Base-by-base conservation (phyloP, 2,113 vertebrate species). In the Cinclus mexicanus region DNA sequence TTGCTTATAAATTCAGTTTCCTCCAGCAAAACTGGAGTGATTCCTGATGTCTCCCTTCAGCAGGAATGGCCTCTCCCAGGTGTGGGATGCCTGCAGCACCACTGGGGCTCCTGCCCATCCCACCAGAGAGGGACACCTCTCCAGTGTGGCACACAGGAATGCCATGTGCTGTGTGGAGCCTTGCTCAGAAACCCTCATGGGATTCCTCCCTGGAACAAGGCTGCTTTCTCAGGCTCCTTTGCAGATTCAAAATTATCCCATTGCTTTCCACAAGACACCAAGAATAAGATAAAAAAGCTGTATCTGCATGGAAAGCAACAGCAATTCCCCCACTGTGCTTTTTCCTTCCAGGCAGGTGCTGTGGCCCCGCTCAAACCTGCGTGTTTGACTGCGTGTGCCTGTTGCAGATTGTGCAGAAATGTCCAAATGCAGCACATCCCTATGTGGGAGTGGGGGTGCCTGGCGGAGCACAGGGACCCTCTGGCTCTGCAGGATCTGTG, bases 11-110 rank as follows among this genome's bases (percentile, higher is more conserved):
- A 81, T 57, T 50, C 18, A 2, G 20, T 21, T 85, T 89, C 74
- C 69, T 82, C 15, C 57, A 44, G 10, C 31, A 72, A 41, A 68
- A 14, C 14, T 4, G 22, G 52, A 52, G 37, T 68, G 57, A 41
- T 91, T 82, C 41, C 56, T 5, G 1, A 17, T 53, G 25, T 46
- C 13, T 63, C 9, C 21, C 46, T 65, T 37, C 24, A 41, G 42
- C 6, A 49, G 47, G 49, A 42, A 18, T 3, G 14, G 55, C 42
- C 74, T 16, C 37, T 91, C 52, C 42, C 5, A 2, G 24, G 22
- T 1, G 1, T 10, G 21, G 53, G 64, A 37, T 37, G 46, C 64
- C 25, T 11, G 0, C 28, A n/a, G 57, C 0, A 0, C 37, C 31
- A 22, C 37, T 0, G 2, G 31, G 37, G 67, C 44, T 86, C 14